Conservation (phyloP, 2,797 vertebrate genomes). For the Onychomys leucogaster region DNA sequence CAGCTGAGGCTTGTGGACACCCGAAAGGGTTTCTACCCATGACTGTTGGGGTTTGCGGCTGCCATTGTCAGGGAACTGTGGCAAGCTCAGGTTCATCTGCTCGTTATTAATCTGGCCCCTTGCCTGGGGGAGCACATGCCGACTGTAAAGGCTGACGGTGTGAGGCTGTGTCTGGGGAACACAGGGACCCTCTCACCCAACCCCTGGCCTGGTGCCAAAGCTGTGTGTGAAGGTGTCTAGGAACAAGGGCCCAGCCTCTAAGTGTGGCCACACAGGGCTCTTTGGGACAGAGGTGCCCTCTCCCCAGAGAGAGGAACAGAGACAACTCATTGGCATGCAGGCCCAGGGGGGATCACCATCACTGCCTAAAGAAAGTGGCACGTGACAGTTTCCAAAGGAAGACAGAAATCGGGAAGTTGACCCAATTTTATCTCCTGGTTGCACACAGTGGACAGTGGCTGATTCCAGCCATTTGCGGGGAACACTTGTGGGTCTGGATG, state of each 20-base stretch:
- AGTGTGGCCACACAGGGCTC: not conserved
- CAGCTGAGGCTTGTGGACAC: not conserved
- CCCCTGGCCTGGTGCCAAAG: not conserved
- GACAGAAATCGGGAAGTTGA: not conserved
- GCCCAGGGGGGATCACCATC: not conserved
- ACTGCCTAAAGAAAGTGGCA: fast-evolving
- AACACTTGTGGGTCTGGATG: not conserved
- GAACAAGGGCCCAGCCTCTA: not conserved
- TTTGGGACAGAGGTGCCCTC: not conserved
- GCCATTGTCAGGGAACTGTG: not conserved
- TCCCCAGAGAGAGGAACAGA: not conserved
- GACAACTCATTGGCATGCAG: not conserved
- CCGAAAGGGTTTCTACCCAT: not conserved
- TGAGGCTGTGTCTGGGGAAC: not conserved
- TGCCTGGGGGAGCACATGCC: not conserved
- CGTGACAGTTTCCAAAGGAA: not conserved
- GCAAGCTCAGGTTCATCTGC: not conserved
- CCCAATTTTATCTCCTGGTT: not conserved
- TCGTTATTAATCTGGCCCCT: not conserved
- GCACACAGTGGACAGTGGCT: not conserved
- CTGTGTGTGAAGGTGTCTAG: not conserved
- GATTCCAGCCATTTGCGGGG: not conserved
- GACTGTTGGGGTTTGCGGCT: not conserved
- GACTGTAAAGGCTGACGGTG: not conserved
- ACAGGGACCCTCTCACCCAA: not conserved